Evolutionary conservation across 2,113 vertebrate genomes (phyloP), one percentile per base, ranked within the genome.

Genomic region (Tylochromis polylepis): DNA sequence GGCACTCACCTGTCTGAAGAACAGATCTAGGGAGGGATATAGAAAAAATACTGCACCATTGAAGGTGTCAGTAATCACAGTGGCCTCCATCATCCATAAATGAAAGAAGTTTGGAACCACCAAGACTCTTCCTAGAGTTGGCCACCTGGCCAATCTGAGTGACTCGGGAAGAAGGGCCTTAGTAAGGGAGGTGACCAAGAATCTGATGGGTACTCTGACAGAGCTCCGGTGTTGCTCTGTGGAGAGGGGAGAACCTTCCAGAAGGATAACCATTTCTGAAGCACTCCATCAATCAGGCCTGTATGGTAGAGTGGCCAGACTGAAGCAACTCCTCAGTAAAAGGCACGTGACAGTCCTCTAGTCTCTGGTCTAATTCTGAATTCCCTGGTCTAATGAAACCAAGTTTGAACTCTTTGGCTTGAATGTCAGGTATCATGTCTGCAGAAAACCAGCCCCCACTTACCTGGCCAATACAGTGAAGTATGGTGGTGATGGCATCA

Each of bases 101-200:
- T 57, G 6, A 15, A 27, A 2, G 27, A 58, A 5, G 56, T 58
- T 27, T 58, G 56, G 56, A 58, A 29, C 27, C 24, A 58, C 56
- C 56, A 8, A 58, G 56, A 29, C 55, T 57, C 51, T 57, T 57
- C 55, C 24, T 58, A 22, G 4, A 58, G 56, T 24, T 8, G 56
- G 24, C 24, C 24, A 1, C 8, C 3, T 18, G 1, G 0, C 0
- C 58, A 60, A 0, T 27, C 56, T 4, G 12, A 22, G 56, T 58
- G 22, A 27, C 24, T 3, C 11, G 55, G 22, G 55, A 57, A 24
- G 55, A 57, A 57, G 22, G 56, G 56, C 24, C 55, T 57, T 57
- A 8, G 56, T 57, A 57, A 27, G 56, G 58, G 56, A 57, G 56
- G 56, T 27, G 22, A 27, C 22, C 22, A 57, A 57, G 6, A 57